Base-by-base conservation (phyloP, 1,140 invertebrate genomes). In the Nymphalis io region DNA sequence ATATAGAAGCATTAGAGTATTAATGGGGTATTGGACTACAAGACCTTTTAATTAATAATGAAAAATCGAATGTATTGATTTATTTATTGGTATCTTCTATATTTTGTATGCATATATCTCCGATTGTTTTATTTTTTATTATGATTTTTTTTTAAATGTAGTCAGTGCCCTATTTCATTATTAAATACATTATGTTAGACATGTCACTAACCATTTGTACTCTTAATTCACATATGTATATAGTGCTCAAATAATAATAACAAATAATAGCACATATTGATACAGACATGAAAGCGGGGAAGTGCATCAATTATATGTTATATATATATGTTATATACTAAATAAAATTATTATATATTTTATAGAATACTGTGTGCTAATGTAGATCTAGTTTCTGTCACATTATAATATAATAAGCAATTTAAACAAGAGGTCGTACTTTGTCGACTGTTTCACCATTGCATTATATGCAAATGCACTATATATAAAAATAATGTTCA, bases 401-500 rank as follows among this genome's bases (percentile, higher is more conserved):
- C 40, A 51, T 46, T 46, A 57, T 44, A 27, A 46, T 46, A 46
- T 46, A 33, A 40, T 65, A 65, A 57, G 51, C 38, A 57, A 57
- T 39, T 65, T 57, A n/a, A 42, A 59, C 27, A 60, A 59, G 33
- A 48, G 2, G 40, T 44, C 15, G 42, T 8, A 60, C 40, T 60
- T 33, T 40, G 33, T 23, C 27, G 40, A 33, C 13, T 8, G n/a
- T 62, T 23, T 68, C 44, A 61, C 27, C 21, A 33, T 61, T 62
- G 48, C 44, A 40, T 55, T 33, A 57, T 27, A 61, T 39, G 16
- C 21, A 63, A 58, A 33, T 59, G 60, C 68, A 70, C 61, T 27
- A 58, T 61, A 68, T 55, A 48, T 58, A 64, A 51, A 42, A 53
- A 42, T 44, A 65, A 70, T 65, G 60, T 70, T 70, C 55, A 70